A percentile compares a stretch with the other conserved stretches of the same genome.
Evolutionary conservation across 2,113 vertebrate species (phyloP).

Genomic region (Calidris pygmaea): DNA sequence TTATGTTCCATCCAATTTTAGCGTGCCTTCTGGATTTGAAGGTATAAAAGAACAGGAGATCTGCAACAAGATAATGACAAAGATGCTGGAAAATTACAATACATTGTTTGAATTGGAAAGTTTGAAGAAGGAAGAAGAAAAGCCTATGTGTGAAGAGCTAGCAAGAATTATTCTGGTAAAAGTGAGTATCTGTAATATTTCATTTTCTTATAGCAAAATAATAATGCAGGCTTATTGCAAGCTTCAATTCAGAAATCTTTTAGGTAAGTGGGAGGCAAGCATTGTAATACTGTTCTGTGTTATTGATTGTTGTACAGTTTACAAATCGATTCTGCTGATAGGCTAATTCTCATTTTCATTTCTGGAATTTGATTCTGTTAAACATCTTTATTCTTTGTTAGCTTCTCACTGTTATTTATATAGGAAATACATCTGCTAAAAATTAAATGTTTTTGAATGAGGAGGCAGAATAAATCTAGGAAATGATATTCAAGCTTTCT

Average conservation of each 20-base stretch:
- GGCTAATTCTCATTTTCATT: not conserved
- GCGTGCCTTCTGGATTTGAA: slow-evolving; percentile 84
- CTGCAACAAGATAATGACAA: slow-evolving; percentile 90
- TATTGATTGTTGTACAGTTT: not conserved
- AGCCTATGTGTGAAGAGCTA: slow-evolving; percentile 60
- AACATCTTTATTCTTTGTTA: not conserved
- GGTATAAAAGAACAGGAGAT: slow-evolving; percentile 88
- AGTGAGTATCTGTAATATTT: slow-evolving; percentile 75
- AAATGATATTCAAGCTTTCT: not conserved
- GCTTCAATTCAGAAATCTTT: not conserved
- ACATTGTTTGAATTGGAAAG: slow-evolving; percentile 78
- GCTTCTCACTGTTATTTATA: not conserved
- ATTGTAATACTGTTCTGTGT: not conserved
- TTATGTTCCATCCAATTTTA: slow-evolving; percentile 57
- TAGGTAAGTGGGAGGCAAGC: not conserved
- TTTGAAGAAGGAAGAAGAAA: slow-evolving; percentile 49
- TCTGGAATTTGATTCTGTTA: not conserved
- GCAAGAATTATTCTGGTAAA: slow-evolving; percentile 77
- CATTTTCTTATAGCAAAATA: not conserved
- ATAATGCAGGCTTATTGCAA: not conserved
- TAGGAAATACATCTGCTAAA: not conserved
- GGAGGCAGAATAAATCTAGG: not conserved
- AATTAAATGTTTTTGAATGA: not conserved
- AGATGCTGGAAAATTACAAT: slow-evolving; percentile 85
- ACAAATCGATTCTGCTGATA: not conserved